Evolutionary conservation across 2,797 vertebrate genomes (phyloP).

Genomic region (Mionectes olivaceus): DNA sequence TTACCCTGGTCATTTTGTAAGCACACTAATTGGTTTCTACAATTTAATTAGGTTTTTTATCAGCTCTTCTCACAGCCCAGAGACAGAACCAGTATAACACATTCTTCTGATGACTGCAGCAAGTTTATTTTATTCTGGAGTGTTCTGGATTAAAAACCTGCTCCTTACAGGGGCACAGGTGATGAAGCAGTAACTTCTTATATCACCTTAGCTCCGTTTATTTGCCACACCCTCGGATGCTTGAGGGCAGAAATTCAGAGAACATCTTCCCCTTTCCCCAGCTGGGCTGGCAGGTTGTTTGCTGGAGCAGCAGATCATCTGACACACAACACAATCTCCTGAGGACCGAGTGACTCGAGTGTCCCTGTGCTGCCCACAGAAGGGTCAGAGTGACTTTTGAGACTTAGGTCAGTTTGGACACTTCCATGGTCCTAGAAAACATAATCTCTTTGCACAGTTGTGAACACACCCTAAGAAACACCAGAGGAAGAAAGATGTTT

Average conservation of each 20-base stretch:
- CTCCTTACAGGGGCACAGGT: background rate
- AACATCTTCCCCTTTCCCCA: background rate
- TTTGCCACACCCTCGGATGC: background rate
- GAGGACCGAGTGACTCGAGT: background rate
- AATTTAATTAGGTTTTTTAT: background rate
- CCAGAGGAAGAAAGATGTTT: background rate
- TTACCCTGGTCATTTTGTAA: background rate
- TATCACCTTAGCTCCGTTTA: background rate
- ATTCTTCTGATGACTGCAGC: background rate
- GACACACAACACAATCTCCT: background rate
- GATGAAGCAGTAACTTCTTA: background rate
- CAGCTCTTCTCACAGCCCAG: background rate
- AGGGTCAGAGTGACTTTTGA: constrained; percentile 38
- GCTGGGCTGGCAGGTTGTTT: background rate
- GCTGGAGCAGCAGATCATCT: background rate
- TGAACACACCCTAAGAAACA: background rate
- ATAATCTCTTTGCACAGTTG: constrained; percentile 17
- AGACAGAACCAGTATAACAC: background rate
- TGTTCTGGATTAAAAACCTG: background rate
- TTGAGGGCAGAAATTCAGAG: background rate
- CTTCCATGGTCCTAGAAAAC: background rate
- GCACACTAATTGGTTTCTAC: background rate
- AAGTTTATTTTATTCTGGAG: background rate
- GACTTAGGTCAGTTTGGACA: background rate
- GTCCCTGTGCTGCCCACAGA: background rate